Conservation (phyloP, 2,888 invertebrate species). For the Terebella lapidaria region DNA sequence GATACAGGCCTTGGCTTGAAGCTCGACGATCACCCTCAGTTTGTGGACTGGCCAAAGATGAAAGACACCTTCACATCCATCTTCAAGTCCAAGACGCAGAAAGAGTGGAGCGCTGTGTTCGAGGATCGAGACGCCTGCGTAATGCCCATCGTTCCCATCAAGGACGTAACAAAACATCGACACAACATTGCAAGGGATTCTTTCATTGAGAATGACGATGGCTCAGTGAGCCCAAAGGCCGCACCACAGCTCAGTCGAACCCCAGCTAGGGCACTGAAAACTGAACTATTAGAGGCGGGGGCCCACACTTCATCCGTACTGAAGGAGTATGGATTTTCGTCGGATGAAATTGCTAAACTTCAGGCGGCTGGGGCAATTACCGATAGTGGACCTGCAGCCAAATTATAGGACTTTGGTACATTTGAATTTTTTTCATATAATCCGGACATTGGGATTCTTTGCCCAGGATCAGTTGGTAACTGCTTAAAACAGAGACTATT, state of each 20-base stretch:
- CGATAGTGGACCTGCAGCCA: neutral
- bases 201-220: slow-evolving; percentile 57
- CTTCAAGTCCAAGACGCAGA: slow-evolving; percentile 74
- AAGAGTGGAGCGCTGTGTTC: slow-evolving; percentile 70
- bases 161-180: slow-evolving; percentile 65
- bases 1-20: slow-evolving; percentile 41
- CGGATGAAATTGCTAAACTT: neutral
- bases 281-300: neutral
- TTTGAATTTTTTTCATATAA: no score
- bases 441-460: no score
- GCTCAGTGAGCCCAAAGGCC: slow-evolving; percentile 71
- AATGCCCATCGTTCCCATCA: slow-evolving; percentile 76
- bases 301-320: neutral
- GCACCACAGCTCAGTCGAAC: slow-evolving; percentile 64
- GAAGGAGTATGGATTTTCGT: neutral
- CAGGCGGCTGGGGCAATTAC: neutral
- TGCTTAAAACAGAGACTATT: no score
- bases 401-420: no score
- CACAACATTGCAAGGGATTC: slow-evolving; percentile 66
- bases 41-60: slow-evolving; percentile 56
- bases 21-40: slow-evolving; percentile 60
- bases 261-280: slow-evolving; percentile 58
- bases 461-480: no score
- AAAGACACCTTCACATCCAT: slow-evolving; percentile 60
- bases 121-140: slow-evolving; percentile 82